A percentile compares a stretch with the other conserved stretches of the same genome.
phyloP scores from a whole-genome alignment of 2,797 vertebrate genomes.

The Clamator glandarius region DNA sequence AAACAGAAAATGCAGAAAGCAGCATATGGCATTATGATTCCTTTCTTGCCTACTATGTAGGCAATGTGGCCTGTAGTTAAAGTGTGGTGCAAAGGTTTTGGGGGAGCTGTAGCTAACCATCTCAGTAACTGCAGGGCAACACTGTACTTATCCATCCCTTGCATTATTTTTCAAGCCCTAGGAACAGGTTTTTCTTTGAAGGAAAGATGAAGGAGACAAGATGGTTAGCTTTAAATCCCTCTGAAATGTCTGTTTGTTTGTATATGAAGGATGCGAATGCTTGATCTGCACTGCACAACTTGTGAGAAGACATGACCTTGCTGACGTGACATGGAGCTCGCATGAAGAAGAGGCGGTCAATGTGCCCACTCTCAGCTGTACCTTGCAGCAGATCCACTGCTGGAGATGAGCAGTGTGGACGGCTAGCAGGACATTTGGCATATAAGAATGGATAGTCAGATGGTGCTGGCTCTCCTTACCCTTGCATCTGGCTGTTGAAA shows the following conservation, averaged over 20 bases:
- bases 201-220: neutral
- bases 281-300: neutral
- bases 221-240: neutral
- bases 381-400: neutral
- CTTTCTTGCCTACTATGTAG: neutral
- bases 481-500: neutral
- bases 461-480: neutral
- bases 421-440: neutral
- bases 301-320: neutral
- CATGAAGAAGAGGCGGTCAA: neutral
- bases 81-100: conserved; percentile 27
- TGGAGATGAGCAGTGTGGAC: neutral
- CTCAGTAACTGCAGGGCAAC: neutral
- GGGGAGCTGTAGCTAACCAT: conserved; percentile 12
- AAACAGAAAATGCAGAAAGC: neutral
- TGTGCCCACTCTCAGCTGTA: neutral
- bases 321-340: neutral
- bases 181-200: neutral
- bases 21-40: neutral
- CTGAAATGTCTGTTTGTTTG: neutral
- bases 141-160: neutral
- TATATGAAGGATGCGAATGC: neutral
- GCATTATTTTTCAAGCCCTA: neutral
- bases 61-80: neutral
- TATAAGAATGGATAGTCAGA: neutral